Conservation (phyloP, 2,888 invertebrate species). For the Stomorhina lunata region DNA sequence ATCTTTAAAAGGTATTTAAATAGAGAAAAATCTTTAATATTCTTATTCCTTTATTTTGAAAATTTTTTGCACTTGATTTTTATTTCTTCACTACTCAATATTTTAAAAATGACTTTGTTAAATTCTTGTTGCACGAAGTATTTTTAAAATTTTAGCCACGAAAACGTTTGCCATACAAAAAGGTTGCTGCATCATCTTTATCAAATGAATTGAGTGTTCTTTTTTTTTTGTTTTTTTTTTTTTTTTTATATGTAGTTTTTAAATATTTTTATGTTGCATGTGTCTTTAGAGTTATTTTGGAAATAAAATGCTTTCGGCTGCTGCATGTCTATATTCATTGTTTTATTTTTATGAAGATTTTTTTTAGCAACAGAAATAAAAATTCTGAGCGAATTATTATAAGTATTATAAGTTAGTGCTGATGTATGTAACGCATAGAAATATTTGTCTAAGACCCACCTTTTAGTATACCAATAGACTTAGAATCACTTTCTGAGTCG, state of each 20-base stretch:
- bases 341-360: constrained; percentile 8
- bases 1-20: too few relatives aligned
- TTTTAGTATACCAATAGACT: too few relatives aligned
- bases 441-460: too few relatives aligned
- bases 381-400: too few relatives aligned
- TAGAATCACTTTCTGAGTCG: too few relatives aligned
- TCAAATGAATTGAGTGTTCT: not conserved
- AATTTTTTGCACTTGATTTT: too few relatives aligned
- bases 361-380: not conserved
- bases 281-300: constrained; percentile 21
- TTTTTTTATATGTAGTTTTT: not conserved
- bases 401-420: too few relatives aligned
- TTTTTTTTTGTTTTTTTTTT: not conserved
- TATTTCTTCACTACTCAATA: not conserved
- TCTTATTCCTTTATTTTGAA: too few relatives aligned
- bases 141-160: not conserved
- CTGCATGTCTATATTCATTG: constrained; percentile 14
- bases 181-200: not conserved
- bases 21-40: too few relatives aligned
- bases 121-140: not conserved
- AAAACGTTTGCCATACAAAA: not conserved
- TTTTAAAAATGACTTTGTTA: not conserved
- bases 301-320: constrained; percentile 38
- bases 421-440: too few relatives aligned
- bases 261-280: not conserved